Conservation (phyloP, 2,797 vertebrate species). For the Poeciliopsis paucimaculata region DNA sequence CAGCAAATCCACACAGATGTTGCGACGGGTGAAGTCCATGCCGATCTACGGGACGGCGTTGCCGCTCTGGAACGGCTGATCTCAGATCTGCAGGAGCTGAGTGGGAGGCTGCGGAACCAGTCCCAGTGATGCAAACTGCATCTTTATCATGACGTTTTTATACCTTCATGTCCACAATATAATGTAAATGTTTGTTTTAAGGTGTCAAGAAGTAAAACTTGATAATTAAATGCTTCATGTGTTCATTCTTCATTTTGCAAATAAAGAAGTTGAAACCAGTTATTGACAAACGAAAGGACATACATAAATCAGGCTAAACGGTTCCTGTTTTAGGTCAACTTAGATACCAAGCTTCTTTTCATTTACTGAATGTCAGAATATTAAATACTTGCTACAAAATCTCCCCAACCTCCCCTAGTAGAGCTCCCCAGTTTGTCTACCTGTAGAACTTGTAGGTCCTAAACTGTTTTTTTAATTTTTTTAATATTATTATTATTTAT, state of each 20-base stretch:
- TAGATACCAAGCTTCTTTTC: neutral
- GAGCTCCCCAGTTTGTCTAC: no score
- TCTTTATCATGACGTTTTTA: constrained; percentile 2
- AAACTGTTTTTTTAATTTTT: no score
- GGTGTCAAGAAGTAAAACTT: constrained; percentile 19
- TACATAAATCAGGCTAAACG: no score
- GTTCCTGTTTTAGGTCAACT: neutral
- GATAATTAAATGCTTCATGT: neutral
- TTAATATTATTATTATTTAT: no score
- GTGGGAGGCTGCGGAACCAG: constrained; percentile 80
- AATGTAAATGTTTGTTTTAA: constrained; percentile 16
- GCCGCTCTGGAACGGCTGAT: constrained; percentile 82
- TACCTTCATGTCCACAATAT: constrained; percentile 5
- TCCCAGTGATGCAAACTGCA: constrained; percentile 52
- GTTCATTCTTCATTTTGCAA: neutral
- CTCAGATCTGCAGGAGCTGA: constrained; percentile 85
- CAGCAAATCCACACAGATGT: constrained; percentile 90
- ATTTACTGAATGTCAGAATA: neutral
- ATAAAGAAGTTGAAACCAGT: neutral
- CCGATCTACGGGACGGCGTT: constrained; percentile 81
- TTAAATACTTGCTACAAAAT: neutral
- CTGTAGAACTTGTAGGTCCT: no score
- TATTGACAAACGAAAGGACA: neutral
- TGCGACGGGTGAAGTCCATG: constrained; percentile 80
- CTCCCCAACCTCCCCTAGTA: no score